Conservation (phyloP, 2,113 vertebrate species). For the Ia io region DNA sequence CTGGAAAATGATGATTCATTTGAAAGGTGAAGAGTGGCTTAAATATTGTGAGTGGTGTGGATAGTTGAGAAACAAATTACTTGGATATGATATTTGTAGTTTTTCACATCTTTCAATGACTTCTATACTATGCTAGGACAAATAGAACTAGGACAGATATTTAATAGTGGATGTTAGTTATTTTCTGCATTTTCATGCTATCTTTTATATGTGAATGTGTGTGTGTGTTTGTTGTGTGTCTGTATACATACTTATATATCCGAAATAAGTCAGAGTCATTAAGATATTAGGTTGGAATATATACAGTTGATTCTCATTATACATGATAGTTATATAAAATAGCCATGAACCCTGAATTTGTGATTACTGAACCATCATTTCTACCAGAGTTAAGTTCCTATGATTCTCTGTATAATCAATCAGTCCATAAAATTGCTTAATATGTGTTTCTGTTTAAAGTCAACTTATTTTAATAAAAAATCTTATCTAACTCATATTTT, state of each 20-base stretch:
- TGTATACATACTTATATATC: not conserved
- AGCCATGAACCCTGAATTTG: not conserved
- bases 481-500: not conserved
- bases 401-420: not conserved
- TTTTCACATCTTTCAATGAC: not conserved
- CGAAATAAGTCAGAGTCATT: not conserved
- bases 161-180: not conserved
- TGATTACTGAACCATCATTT: not conserved
- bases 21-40: not conserved
- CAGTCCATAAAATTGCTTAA: not conserved
- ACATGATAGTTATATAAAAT: not conserved
- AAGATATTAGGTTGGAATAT: not conserved
- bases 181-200: not conserved
- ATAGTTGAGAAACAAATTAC: not conserved
- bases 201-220: not conserved
- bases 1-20: not conserved
- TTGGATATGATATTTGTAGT: not conserved
- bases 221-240: not conserved
- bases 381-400: not conserved
- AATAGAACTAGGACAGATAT: not conserved
- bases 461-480: not conserved
- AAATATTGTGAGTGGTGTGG: not conserved
- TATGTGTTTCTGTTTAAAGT: not conserved
- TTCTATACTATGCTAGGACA: not conserved
- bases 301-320: not conserved